Base-by-base conservation (phyloP, 2,888 invertebrate species). In the Drosophila yooni region DNA sequence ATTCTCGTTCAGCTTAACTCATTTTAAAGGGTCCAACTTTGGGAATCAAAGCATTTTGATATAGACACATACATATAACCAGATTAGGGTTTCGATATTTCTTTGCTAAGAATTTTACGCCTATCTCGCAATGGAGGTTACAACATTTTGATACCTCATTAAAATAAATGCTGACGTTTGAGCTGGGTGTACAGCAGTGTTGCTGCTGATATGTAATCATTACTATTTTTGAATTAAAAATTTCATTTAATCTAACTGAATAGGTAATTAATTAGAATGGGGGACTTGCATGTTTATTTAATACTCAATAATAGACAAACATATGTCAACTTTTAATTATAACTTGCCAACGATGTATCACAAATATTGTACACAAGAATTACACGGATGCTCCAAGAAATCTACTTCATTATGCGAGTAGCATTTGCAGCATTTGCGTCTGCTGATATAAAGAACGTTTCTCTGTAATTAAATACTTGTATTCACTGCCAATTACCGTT, bases 401-500 rank as follows among this genome's bases (percentile, higher is more conserved):
- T 40, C 1, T 11, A 40, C 11, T 40, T 40, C 40, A 18, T 18
- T 15, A 21, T 21, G 21, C 21, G 21, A 21, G 21, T 21, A 21
- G 1, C 21, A 25, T 7, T 18, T 10, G n/a, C 36, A 27, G 36
- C 36, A n/a, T 25, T 38, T 36, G 7, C 18, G 36, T 21, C 33
- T 31, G 15, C 13, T 27, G 18, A 25, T 15, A 21, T 18, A 27
- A 27, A 15, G n/a, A 53, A 25, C 31, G 15, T 10, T 27, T 7
- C 36, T 11, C n/a, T 21, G 38, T n/a, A 21, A 51, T 29, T 27
- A 25, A 34, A 48, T 27, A 60, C 11, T 51, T 29, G n/a, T 36
- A 29, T 34, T 34, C 25, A 36, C n/a, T 36, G 48, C 13, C 46
- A 67, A 33, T 68, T 67, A 54, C n/a, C 48, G 40, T 56, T 56